Conservation (phyloP, 2,888 invertebrate genomes). For the Apoda limacodes region DNA sequence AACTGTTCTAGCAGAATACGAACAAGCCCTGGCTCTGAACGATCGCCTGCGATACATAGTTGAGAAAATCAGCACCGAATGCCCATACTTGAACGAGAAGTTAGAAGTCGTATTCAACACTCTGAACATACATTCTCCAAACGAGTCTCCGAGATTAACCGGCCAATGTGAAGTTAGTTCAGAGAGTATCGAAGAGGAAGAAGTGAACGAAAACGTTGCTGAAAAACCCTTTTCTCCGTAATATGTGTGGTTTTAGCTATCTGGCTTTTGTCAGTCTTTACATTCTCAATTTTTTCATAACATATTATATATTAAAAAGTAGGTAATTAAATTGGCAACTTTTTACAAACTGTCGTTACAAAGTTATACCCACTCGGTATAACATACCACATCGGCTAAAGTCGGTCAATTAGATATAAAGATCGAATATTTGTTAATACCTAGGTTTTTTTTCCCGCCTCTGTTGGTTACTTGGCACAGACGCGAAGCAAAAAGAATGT, state of each 20-base stretch:
- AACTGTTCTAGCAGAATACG: constrained; percentile 64
- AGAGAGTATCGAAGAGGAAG: constrained; percentile 16
- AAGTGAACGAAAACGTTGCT: constrained; percentile 26
- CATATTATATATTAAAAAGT: too few relatives aligned
- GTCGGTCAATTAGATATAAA: too few relatives aligned
- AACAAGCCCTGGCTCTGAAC: constrained; percentile 69
- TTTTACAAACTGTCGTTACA: too few relatives aligned
- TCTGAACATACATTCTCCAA: constrained; percentile 48
- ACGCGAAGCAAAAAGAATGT: too few relatives aligned
- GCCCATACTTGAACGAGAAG: constrained; percentile 66
- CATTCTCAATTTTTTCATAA: too few relatives aligned
- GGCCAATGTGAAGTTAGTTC: constrained; percentile 23
- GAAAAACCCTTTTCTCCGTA: constrained; percentile 35
- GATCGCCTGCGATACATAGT: constrained; percentile 69
- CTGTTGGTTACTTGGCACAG: too few relatives aligned
- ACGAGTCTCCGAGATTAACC: constrained; percentile 32
- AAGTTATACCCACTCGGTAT: too few relatives aligned
- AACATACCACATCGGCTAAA: too few relatives aligned
- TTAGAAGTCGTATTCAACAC: constrained; percentile 55
- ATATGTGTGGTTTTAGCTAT: too few relatives aligned
- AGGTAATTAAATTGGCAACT: not conserved
- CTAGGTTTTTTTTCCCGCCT: too few relatives aligned
- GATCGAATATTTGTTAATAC: too few relatives aligned
- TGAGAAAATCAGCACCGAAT: constrained; percentile 69
- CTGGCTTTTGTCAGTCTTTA: too few relatives aligned